A percentile compares a stretch with the other conserved stretches of the same genome.
phyloP scores from a whole-genome alignment of 2,797 vertebrate genomes.

The Lithobates sylvaticus region DNA sequence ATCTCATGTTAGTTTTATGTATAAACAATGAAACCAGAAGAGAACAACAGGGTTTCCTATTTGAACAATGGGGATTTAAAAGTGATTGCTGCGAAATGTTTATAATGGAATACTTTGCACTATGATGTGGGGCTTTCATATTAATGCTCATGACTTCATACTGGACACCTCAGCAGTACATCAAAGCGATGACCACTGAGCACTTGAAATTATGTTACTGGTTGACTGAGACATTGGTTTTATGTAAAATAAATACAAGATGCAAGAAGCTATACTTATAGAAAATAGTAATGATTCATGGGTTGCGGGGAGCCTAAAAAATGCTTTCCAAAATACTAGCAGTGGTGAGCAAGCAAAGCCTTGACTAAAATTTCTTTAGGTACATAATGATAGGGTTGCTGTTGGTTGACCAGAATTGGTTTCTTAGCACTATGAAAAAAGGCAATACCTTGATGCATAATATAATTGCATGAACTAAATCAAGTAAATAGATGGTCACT shows the following conservation, averaged over 20 bases:
- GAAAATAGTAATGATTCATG: neutral
- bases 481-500: neutral
- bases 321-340: neutral
- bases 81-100: neutral
- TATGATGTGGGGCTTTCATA: neutral
- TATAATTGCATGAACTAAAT: neutral
- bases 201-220: neutral
- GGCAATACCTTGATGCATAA: neutral
- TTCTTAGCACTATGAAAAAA: neutral
- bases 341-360: neutral
- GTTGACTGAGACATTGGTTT: neutral
- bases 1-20: neutral
- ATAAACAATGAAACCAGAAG: neutral
- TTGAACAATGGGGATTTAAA: neutral
- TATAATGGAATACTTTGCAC: neutral
- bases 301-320: neutral
- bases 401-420: neutral
- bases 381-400: neutral
- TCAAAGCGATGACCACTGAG: slow-evolving; percentile 10
- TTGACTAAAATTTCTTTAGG: slow-evolving; percentile 13
- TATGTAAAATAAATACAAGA: slow-evolving; percentile 27
- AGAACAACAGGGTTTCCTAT: slow-evolving; percentile 1
- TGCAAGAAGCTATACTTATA: neutral
- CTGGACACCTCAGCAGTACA: neutral
- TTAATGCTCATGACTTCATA: neutral